These are phyloP conservation scores for Lucilia sericata DNA, from an alignment of 1,140 invertebrate species.

Conservation along the genomic window DNA sequence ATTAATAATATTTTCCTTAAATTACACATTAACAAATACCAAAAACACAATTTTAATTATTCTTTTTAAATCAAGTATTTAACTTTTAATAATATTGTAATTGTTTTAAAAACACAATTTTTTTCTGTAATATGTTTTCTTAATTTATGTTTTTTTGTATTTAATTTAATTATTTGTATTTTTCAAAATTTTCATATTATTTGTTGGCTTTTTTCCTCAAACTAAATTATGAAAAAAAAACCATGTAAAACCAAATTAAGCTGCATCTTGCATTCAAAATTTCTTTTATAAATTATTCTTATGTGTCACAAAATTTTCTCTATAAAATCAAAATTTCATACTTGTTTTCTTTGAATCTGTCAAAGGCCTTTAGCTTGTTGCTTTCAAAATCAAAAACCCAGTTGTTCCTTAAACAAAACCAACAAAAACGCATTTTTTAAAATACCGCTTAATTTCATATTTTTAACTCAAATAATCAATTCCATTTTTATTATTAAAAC, in stretches of 20 bases:
- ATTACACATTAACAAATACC: conserved; percentile 16
- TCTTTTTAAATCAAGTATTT: not conserved
- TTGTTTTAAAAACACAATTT: not conserved
- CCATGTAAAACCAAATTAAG: not conserved
- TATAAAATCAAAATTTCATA: not conserved
- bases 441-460: conserved; percentile 5
- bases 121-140: conserved; percentile 2
- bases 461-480: not conserved
- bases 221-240: not conserved
- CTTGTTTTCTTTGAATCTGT: not conserved
- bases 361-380: conserved; percentile 12
- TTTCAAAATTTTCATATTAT: conserved; percentile 27
- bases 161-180: not conserved
- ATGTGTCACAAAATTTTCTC: not conserved
- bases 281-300: not conserved
- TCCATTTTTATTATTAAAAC: conserved; percentile 1
- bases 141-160: not conserved
- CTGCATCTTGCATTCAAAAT: conserved; percentile 2
- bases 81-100: not conserved
- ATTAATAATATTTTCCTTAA: conserved; percentile 4
- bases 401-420: not conserved
- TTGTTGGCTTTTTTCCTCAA: conserved; percentile 23
- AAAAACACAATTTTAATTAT: not conserved
- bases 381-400: not conserved
- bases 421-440: not conserved